Conservation (phyloP, 2,888 invertebrate genomes). For the Adela reaumurella region DNA sequence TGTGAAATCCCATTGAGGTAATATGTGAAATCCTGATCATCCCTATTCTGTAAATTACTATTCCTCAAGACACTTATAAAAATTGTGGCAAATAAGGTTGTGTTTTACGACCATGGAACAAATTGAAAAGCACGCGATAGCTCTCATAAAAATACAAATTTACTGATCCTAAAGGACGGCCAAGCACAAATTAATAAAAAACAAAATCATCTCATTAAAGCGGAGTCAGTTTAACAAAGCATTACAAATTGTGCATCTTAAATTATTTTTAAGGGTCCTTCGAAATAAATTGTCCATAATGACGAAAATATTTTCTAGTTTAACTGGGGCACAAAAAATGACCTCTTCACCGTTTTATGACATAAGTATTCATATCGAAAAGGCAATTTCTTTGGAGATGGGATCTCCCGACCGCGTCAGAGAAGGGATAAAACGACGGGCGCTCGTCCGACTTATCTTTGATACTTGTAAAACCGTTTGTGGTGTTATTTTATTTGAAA, state of each 20-base stretch:
- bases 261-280: slow-evolving; percentile 42
- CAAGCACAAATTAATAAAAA: no score
- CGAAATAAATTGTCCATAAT: slow-evolving; percentile 46
- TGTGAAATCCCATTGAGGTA: no score
- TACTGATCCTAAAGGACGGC: no score
- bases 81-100: no score
- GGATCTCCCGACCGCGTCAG: slow-evolving; percentile 47
- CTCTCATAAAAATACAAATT: no score
- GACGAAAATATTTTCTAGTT: slow-evolving; percentile 42
- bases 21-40: no score
- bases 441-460: slow-evolving; percentile 18
- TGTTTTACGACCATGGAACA: no score
- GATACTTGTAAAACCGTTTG: not conserved
- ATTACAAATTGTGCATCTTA: slow-evolving; percentile 40
- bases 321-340: slow-evolving; percentile 35
- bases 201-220: not conserved
- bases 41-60: no score
- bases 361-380: slow-evolving; percentile 32
- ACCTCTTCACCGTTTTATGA: slow-evolving; percentile 40
- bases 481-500: slow-evolving; percentile 27
- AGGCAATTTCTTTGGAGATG: slow-evolving; percentile 38
- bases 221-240: slow-evolving; percentile 22
- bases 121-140: no score
- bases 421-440: slow-evolving; percentile 46
- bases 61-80: no score